Base-by-base conservation (phyloP, 2,113 vertebrate genomes). In the Perca fluviatilis region DNA sequence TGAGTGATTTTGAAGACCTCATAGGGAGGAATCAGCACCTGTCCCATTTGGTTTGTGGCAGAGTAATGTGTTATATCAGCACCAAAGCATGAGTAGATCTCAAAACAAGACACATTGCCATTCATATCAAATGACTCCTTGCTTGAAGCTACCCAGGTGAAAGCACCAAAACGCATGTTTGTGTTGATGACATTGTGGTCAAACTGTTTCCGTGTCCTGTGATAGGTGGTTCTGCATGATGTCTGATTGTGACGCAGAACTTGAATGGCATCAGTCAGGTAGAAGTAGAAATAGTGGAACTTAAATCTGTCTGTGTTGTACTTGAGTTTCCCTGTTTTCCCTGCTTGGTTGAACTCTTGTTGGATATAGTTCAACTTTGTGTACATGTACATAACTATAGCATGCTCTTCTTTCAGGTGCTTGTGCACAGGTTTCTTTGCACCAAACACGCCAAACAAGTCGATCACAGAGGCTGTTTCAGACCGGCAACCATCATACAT, bases 41-140 rank as follows among this genome's bases (percentile, higher is more conserved):
- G 83, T 27, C 82, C 87, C 15, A 0, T 15, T 15, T 74, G 51
- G 0, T 54, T 36, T 27, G 1, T n/a, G 4, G 81, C 78, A 27
- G 88, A 92, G 66, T 89, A 90, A 43, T 83, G 21, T 3, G 86
- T 77, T 16, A 93, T 76, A 10, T 93, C 88, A 14, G 88, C 91
- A 33, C 90, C 83, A 7, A 86, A 84, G 56, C 91, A 89, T 0
- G 86, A 89, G 18, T 75, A 30, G 25, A 93, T 90, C 72, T 93
- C 90, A 77, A 93, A 93, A 53, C 88, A 93, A 47, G 89, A 89
- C 27, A 75, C 70, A 1, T 68, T 75, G 7, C 74, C 77, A 2
- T 46, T 60, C 2, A 50, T 47, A 3, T 13, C 19, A 58, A 74
- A 54, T 0, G 75, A 50, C 6, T 40, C 15, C 30, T 75, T 87